Evolutionary conservation across 2,113 vertebrate genomes (phyloP).

Genomic region (Lepisosteus oculatus): DNA sequence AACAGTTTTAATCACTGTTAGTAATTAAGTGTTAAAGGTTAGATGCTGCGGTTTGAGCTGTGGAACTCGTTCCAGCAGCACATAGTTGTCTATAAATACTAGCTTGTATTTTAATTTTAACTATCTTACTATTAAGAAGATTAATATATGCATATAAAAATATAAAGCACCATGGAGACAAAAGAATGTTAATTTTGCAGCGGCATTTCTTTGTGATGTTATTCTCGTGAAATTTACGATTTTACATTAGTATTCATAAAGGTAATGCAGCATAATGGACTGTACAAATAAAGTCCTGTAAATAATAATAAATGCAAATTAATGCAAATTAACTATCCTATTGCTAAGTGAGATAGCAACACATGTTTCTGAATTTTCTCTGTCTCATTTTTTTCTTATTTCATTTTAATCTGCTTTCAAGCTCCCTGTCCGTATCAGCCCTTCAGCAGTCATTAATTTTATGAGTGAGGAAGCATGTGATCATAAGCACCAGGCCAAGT

Average conservation of each 20-base stretch:
- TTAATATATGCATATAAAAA: constrained; percentile 2
- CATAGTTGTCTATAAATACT: too few relatives aligned
- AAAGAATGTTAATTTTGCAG: constrained; percentile 44
- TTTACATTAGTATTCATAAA: constrained; percentile 62
- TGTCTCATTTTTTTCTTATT: constrained; percentile 2
- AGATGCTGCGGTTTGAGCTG: too few relatives aligned
- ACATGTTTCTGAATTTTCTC: constrained; percentile 13
- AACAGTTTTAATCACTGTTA: too few relatives aligned
- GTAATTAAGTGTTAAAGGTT: too few relatives aligned
- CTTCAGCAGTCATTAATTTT: background rate
- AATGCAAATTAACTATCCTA: constrained; percentile 45
- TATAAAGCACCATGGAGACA: constrained; percentile 26
- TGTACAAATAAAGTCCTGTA: constrained; percentile 45
- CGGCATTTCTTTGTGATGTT: constrained; percentile 45
- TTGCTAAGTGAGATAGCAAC: constrained; percentile 34
- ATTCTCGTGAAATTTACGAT: constrained; percentile 42
- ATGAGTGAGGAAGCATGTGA: constrained; percentile 3
- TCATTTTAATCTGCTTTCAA: background rate
- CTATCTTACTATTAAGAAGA: background rate
- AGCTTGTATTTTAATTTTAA: too few relatives aligned
- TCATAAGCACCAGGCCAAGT: background rate
- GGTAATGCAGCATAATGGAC: constrained; percentile 44
- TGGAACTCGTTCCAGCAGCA: too few relatives aligned
- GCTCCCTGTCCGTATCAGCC: constrained; percentile 9
- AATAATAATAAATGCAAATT: constrained; percentile 52